phyloP scores from a whole-genome alignment of 2,888 invertebrate species.

The Idaea aversata region DNA sequence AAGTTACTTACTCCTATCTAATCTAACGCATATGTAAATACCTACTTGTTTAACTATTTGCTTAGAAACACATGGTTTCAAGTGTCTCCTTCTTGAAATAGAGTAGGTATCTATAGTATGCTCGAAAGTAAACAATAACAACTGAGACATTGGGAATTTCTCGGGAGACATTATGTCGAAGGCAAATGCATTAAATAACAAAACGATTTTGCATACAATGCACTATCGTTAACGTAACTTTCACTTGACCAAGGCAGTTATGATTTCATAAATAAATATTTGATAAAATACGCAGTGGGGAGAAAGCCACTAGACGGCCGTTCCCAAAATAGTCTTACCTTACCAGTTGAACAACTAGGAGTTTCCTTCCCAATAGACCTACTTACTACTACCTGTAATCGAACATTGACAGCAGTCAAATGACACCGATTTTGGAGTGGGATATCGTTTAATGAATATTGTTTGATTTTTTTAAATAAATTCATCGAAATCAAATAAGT shows the following conservation, averaged over 20 bases:
- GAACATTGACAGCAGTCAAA: no score
- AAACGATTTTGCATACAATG: background rate
- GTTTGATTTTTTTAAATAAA: no score
- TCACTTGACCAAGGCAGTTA: background rate
- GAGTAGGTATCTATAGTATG: background rate
- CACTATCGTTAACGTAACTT: background rate
- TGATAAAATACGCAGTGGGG: no score
- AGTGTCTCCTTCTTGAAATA: background rate
- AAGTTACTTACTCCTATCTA: no score
- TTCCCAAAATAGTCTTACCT: background rate
- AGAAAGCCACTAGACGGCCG: no score
- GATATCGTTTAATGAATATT: no score
- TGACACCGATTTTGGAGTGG: no score
- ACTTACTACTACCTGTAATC: background rate
- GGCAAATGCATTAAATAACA: background rate
- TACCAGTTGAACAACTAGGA: background rate
- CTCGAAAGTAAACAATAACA: constrained; percentile 1
- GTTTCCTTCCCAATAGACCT: no score
- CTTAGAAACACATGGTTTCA: background rate
- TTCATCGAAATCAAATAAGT: no score
- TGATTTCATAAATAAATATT: no score
- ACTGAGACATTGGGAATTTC: constrained; percentile 1
- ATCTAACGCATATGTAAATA: no score
- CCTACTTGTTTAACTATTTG: background rate
- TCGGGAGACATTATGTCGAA: background rate